These are phyloP conservation scores for Hycleus cichorii DNA, from an alignment of 1,140 invertebrate genomes.

Conservation along the genomic window DNA sequence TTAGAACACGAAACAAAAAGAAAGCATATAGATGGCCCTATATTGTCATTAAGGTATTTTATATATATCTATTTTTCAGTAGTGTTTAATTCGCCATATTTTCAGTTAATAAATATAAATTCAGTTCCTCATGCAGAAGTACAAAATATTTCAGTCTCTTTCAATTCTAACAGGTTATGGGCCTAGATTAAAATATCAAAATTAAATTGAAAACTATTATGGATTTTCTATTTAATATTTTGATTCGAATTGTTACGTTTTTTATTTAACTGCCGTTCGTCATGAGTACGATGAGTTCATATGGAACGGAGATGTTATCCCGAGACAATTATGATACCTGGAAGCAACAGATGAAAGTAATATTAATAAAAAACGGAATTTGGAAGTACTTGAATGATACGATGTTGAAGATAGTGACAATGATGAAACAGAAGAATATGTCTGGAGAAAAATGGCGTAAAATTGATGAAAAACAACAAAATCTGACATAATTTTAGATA, in stretches of 20 bases:
- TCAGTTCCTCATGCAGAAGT: no score
- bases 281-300: not conserved
- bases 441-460: not conserved
- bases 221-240: not conserved
- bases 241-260: not conserved
- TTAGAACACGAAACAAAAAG: no score
- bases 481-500: not conserved
- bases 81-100: no score
- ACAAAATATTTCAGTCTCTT: not conserved
- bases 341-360: slow-evolving; percentile 20
- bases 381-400: slow-evolving; percentile 20
- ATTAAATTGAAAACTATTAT: not conserved
- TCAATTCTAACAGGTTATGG: not conserved
- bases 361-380: slow-evolving; percentile 20
- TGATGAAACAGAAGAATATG: no score
- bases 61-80: no score
- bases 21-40: no score
- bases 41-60: no score
- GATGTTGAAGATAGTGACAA: not conserved
- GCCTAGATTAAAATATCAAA: not conserved
- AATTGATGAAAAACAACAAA: not conserved
- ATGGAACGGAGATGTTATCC: slow-evolving; percentile 10
- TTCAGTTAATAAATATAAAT: no score
- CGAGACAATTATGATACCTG: slow-evolving; percentile 24
- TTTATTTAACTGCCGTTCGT: no score